Base-by-base conservation (phyloP, 2,888 invertebrate genomes). In the Orthonychiurus folsomi region DNA sequence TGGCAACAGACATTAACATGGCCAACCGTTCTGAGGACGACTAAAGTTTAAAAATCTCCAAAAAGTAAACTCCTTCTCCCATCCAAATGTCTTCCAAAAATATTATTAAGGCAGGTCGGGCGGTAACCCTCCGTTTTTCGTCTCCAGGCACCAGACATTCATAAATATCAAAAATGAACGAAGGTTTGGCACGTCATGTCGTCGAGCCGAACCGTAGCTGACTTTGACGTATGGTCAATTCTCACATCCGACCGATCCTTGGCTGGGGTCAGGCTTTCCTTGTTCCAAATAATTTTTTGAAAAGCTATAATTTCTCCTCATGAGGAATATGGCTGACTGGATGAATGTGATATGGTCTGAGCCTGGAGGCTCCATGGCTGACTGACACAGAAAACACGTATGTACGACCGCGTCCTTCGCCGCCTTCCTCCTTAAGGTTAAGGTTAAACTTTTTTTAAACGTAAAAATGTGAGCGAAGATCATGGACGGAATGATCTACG, bases 31-130 rank as follows among this genome's bases (percentile, higher is more conserved):
- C 37, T 37, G 37, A 9, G 15, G 9, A 37, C 37, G n/a, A n/a
- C n/a, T n/a, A 37, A 37, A 9, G 37, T 37, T 37, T 37, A 15
- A 15, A n/a, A 37, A 15, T 37, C 37, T 37, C 37, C 37, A 37
- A 15, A 37, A 15, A 37, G 37, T 37, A 9, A 37, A 15, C 5
- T 37, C 37, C 15, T 37, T 15, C 37, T 37, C 15, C 15, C 37
- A 37, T 37, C 15, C 9, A 37, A 37, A 37, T 37, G 37, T 37
- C 37, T 37, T 37, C 37, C 15, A 15, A 15, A 37, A 37, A 37
- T 37, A 37, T 56, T 56, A 26, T 25, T 56, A 28, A 56, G 56
- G 56, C 56, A 56, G 56, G 56, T 56, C 56, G 5, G 25, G 37
- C 26, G n/a, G 5, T 52, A 47, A 52, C 5, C n/a, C 52, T 5